These are phyloP conservation scores for Pluvianellus socialis DNA, from an alignment of 2,113 vertebrate genomes.

Conservation along the genomic window DNA sequence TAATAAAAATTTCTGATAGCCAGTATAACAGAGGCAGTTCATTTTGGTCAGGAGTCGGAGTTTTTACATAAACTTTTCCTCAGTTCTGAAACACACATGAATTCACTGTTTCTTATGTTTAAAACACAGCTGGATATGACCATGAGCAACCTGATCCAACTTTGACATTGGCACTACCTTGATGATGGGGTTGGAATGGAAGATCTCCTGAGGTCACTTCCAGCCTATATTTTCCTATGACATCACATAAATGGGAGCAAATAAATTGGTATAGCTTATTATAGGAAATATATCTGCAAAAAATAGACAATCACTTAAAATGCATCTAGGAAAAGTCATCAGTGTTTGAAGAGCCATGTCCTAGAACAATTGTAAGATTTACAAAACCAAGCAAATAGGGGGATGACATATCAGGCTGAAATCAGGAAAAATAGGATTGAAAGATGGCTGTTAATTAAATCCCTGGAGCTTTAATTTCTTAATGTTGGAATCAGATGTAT, in stretches of 20 bases:
- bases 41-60: not conserved
- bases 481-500: not conserved
- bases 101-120: not conserved
- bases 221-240: not conserved
- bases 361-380: not conserved
- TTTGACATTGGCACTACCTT: not conserved
- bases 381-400: not conserved
- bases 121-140: not conserved
- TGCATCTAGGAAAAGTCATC: not conserved
- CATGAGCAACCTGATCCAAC: not conserved
- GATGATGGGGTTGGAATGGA: not conserved
- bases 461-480: not conserved
- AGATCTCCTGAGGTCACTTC: not conserved
- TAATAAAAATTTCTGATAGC: not conserved
- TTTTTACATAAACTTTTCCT: not conserved
- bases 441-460: not conserved
- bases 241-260: not conserved
- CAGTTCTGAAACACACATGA: not conserved
- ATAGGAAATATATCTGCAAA: not conserved
- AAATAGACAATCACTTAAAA: not conserved
- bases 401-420: not conserved
- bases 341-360: not conserved
- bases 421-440: not conserved
- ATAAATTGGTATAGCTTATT: not conserved
- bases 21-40: not conserved